Percentiles rank a stretch among this genome's conserved stretches.
phyloP scores from a whole-genome alignment of 1,140 invertebrate species.

The Nasonia longicornis region DNA sequence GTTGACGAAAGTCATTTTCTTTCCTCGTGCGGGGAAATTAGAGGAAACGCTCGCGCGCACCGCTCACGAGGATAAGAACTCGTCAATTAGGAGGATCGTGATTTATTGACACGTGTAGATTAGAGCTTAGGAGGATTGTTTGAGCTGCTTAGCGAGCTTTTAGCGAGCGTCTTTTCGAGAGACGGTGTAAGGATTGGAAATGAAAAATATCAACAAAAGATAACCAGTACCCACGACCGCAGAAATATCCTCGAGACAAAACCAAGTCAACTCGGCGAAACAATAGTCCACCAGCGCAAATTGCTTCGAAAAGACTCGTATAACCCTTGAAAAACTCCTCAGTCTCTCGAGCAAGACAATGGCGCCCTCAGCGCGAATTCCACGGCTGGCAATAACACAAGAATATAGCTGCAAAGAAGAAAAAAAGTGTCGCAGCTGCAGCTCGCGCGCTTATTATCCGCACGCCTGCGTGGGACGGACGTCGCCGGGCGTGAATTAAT shows the following conservation, averaged over 20 bases:
- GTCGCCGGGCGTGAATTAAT: conserved; percentile 24
- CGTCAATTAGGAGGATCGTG: conserved; percentile 10
- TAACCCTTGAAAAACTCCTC: background rate
- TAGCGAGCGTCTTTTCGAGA: too few relatives aligned
- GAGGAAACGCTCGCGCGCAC: background rate
- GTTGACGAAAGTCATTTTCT: conserved; percentile 2
- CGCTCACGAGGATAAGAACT: background rate
- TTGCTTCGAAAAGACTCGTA: too few relatives aligned
- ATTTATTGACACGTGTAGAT: conserved; percentile 15
- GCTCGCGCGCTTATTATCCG: background rate
- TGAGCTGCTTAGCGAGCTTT: too few relatives aligned
- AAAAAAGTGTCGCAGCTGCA: conserved; percentile 13
- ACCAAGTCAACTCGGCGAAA: too few relatives aligned
- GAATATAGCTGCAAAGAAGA: background rate
- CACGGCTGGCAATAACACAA: background rate
- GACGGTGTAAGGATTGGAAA: too few relatives aligned
- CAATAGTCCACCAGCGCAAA: too few relatives aligned
- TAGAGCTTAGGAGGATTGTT: background rate
- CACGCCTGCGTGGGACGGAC: background rate
- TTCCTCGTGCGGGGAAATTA: background rate
- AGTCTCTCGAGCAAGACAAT: background rate
- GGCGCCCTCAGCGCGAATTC: background rate
- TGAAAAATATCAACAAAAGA: too few relatives aligned
- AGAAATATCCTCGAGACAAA: too few relatives aligned
- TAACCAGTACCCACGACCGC: too few relatives aligned